Evolutionary conservation across 2,888 invertebrate species (phyloP).

Genomic region (Chrysina gloriosa): DNA sequence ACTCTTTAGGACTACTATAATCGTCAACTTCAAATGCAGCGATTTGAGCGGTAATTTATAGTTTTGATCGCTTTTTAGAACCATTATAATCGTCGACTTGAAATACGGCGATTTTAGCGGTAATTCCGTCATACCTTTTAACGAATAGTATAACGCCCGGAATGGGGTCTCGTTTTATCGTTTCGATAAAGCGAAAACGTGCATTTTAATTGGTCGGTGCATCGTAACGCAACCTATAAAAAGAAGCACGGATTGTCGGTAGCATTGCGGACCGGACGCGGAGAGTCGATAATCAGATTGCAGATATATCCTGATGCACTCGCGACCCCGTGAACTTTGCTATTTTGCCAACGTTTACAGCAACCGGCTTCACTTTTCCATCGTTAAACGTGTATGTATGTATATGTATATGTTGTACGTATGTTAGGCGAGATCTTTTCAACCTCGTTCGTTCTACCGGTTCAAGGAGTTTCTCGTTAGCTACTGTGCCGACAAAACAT

Average conservation of each 20-base stretch:
- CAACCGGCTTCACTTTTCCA: conserved; percentile 41
- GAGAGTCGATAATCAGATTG: conserved; percentile 47
- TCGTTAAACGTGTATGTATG: conserved; percentile 27
- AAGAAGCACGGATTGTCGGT: conserved; percentile 34
- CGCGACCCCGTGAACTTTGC: conserved; percentile 51
- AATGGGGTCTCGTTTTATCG: background rate
- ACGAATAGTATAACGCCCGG: background rate
- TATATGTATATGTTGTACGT: too few relatives aligned
- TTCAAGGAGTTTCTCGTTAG: background rate
- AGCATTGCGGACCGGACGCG: conserved; percentile 40
- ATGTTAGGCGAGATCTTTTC: conserved; percentile 19
- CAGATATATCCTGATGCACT: conserved; percentile 49
- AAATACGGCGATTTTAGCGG: background rate
- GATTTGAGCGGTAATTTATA: too few relatives aligned
- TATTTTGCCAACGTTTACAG: conserved; percentile 44
- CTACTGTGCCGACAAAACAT: conserved; percentile 14
- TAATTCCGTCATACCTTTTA: conserved; percentile 13
- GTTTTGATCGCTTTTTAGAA: background rate
- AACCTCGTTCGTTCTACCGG: conserved; percentile 1
- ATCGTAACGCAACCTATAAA: conserved; percentile 36
- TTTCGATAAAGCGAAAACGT: conserved; percentile 16
- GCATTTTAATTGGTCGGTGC: conserved; percentile 35
- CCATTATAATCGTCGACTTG: background rate
- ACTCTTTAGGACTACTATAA: background rate
- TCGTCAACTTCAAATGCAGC: too few relatives aligned